Evolutionary conservation across 2,113 vertebrate genomes (phyloP).

Genomic region (Hystrix cristata): DNA sequence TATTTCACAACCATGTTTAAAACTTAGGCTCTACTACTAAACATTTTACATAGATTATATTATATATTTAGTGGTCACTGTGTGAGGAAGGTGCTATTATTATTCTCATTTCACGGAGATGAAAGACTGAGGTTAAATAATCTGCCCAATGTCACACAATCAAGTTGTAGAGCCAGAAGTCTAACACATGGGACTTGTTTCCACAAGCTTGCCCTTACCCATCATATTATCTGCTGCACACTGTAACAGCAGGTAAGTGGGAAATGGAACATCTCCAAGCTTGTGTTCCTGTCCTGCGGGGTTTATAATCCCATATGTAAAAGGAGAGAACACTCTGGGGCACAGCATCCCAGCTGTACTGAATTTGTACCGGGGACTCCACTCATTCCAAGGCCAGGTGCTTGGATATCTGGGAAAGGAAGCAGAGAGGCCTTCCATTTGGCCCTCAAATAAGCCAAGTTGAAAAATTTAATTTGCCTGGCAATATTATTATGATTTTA

Average conservation of each 20-base stretch:
- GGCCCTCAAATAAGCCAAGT: background rate
- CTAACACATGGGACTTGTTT: background rate
- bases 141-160: background rate
- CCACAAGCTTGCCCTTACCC: background rate
- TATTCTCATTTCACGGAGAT: background rate
- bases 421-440: background rate
- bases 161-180: background rate
- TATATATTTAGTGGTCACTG: background rate
- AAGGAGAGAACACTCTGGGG: background rate
- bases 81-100: background rate
- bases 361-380: background rate
- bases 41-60: background rate
- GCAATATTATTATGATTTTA: background rate
- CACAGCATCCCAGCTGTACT: background rate
- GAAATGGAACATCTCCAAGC: background rate
- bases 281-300: background rate
- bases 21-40: background rate
- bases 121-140: constrained; percentile 33
- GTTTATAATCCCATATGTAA: background rate
- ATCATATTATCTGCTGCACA: background rate
- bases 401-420: background rate
- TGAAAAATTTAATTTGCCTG: background rate
- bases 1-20: background rate
- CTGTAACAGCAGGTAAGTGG: background rate
- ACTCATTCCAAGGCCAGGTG: background rate